A percentile compares a stretch with the other conserved stretches of the same genome.
Evolutionary conservation across 2,888 invertebrate genomes (phyloP).

Genomic region (Chrysopilus asiliformis): DNA sequence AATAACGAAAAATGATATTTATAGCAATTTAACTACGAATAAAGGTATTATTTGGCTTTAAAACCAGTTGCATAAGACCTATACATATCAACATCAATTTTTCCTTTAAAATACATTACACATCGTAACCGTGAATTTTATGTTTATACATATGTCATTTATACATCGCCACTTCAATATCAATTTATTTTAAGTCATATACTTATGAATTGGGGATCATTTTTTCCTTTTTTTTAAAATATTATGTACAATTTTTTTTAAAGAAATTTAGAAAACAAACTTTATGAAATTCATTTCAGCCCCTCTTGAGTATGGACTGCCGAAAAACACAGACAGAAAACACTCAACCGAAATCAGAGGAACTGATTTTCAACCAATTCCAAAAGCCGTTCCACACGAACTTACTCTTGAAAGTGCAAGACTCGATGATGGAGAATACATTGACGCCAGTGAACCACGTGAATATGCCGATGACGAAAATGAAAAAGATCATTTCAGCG

Average conservation of each 20-base stretch:
- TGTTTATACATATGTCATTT: neutral
- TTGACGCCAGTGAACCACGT: constrained; percentile 13
- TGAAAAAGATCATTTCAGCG: constrained; percentile 33
- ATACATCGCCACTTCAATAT: neutral
- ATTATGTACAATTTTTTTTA: too few species aligned
- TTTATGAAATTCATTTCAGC: constrained; percentile 18
- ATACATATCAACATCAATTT: neutral
- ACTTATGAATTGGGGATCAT: too few species aligned
- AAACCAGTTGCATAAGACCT: neutral
- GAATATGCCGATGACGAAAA: constrained; percentile 33
- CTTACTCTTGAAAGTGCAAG: too few species aligned
- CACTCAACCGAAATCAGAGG: constrained; percentile 1
- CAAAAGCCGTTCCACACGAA: constrained; percentile 15
- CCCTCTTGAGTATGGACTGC: constrained; percentile 34
- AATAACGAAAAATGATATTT: constrained; percentile 10
- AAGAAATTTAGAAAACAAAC: neutral
- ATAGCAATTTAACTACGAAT: constrained; percentile 11
- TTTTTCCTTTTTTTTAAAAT: too few species aligned
- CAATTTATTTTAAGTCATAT: neutral
- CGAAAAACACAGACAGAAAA: constrained; percentile 25
- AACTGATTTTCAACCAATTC: constrained; percentile 19
- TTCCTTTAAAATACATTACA: neutral
- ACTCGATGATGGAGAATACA: too few species aligned
- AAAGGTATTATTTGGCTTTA: constrained; percentile 7
- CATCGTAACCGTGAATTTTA: too few species aligned